Evolutionary conservation across 2,888 invertebrate species (phyloP).

Genomic region (Adineta ricciae): DNA sequence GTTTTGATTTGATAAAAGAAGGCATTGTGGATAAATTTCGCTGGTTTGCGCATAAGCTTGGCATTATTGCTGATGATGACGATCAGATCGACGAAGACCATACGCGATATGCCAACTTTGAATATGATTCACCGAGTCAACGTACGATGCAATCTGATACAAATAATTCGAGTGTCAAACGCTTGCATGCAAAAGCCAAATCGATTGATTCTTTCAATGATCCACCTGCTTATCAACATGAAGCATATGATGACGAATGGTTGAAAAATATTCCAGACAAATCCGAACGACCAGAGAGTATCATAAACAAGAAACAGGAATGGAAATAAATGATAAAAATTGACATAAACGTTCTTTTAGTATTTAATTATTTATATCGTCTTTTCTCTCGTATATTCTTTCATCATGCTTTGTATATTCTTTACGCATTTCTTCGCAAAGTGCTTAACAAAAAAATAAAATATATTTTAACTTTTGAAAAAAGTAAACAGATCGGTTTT

Average conservation of each 20-base stretch:
- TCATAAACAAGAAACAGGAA: background rate
- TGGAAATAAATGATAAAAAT: background rate
- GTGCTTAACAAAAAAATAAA: background rate
- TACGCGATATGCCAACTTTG: background rate
- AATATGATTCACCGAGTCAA: background rate
- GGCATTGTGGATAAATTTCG: constrained; percentile 26
- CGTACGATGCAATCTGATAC: no score
- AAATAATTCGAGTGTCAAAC: background rate
- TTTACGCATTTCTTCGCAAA: background rate
- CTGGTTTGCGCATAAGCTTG: constrained; percentile 24
- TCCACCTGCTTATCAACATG: background rate
- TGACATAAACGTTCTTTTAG: background rate
- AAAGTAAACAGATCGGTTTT: background rate
- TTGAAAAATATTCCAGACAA: background rate
- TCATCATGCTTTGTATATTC: no score
- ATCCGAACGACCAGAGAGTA: background rate
- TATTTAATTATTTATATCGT: background rate
- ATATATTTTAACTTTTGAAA: background rate
- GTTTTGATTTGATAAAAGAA: constrained; percentile 33
- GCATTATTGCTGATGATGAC: constrained; percentile 26
- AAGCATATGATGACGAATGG: background rate
- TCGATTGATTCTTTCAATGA: background rate
- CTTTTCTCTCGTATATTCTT: background rate
- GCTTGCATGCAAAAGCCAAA: background rate
- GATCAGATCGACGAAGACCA: background rate